phyloP scores from a whole-genome alignment of 2,797 vertebrate genomes.

The Peromyscus nudipes region DNA sequence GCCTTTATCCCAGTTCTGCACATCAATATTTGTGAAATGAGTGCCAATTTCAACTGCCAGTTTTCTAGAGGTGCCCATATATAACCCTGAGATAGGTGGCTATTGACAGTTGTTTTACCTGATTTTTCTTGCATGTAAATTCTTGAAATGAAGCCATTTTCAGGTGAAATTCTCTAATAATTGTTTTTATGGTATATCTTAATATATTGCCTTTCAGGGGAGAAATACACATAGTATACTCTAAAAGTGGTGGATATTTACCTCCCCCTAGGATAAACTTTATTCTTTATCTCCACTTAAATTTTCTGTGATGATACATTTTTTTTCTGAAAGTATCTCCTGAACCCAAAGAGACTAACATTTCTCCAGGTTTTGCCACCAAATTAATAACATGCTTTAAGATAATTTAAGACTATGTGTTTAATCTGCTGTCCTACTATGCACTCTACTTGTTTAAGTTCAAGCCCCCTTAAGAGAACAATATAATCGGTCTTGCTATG shows the following conservation, averaged over 20 bases:
- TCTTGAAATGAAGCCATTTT: neutral
- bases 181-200: neutral
- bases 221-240: neutral
- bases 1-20: neutral
- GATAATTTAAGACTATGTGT: neutral
- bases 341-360: neutral
- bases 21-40: neutral
- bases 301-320: neutral
- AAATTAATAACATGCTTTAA: neutral
- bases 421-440: neutral
- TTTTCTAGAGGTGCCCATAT: neutral
- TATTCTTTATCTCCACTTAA: neutral
- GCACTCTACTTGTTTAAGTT: neutral
- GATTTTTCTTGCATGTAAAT: neutral
- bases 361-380: neutral
- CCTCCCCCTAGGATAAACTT: accelerated
- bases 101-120: neutral
- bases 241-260: neutral
- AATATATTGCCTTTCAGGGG: neutral
- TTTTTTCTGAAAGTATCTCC: neutral
- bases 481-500: neutral
- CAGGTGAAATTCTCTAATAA: neutral
- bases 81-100: neutral
- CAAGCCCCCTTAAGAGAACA: neutral
- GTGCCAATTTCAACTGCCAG: neutral